Conservation (phyloP, 2,113 vertebrate genomes). For the Murina feae region DNA sequence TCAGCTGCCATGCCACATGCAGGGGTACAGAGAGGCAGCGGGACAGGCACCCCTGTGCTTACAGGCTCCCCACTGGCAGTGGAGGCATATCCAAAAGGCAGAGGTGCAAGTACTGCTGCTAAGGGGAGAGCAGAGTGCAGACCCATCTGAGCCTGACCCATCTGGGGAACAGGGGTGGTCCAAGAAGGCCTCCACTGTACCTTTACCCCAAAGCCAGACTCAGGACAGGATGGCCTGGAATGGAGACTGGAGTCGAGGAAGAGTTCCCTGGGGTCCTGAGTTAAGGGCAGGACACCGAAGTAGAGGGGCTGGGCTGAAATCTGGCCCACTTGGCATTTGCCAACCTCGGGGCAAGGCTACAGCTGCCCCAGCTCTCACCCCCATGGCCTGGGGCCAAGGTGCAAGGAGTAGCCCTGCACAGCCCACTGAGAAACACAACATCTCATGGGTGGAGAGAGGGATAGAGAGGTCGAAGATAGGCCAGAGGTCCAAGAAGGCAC, state of each 20-base stretch:
- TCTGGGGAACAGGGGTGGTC: fast-evolving
- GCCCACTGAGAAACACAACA: neutral
- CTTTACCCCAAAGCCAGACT: neutral
- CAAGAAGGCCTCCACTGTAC: neutral
- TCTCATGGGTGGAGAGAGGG: neutral
- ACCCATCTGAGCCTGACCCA: neutral
- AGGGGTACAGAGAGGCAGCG: neutral
- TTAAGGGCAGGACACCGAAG: neutral
- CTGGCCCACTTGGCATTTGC: neutral
- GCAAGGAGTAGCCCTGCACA: neutral
- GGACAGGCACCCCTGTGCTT: neutral
- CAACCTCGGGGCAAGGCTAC: neutral
- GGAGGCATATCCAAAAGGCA: neutral
- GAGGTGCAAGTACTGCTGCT: neutral
- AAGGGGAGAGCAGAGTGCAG: neutral
- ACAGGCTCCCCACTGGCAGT: neutral
- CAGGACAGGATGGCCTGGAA: neutral
- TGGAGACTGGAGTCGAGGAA: neutral
- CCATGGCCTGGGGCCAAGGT: neutral
- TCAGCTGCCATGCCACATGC: neutral
- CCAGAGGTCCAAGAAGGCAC: neutral
- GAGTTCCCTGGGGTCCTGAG: neutral
- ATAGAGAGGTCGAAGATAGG: neutral
- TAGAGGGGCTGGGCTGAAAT: neutral
- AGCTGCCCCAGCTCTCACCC: neutral